Base-by-base conservation (phyloP, 2,888 invertebrate species). In the Oegoconia quadripuncta region DNA sequence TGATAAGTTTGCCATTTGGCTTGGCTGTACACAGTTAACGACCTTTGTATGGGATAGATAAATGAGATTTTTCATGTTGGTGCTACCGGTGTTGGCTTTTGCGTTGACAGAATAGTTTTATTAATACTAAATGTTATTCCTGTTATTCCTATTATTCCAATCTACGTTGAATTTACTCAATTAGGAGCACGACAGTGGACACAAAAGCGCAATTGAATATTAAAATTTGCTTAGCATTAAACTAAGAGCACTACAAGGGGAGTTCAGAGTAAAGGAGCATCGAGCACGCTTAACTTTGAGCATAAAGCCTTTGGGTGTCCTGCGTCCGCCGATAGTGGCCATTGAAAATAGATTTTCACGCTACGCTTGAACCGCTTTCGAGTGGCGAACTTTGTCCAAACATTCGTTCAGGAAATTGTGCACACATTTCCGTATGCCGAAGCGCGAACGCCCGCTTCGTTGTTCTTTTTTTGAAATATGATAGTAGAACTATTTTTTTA, bases 301-400 rank as follows among this genome's bases (percentile, higher is more conserved):
- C 72, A 73, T 74, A 81, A 84, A 82, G 78, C 81, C 76, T 79
- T 74, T 64, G 74, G 67, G 75, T 74, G 78, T 74, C 76, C 78
- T 77, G 78, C 65, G 68, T 64, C 66, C 70, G 63, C 78, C 82
- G 86, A 86, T 86, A 84, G 83, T 79, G 80, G 56, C 76, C 84
- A 86, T 87, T 84, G 79, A 83, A 86, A 86, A 84, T 86, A 84
- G 86, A 86, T 86, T 84, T 84, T 80, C 86, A 84, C 82, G 82
- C 81, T 76, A 69, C 77, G 70, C 70, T 68, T 63, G 55, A 64
- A 69, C 66, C 63, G 69, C 66, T 73, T 73, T 68, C 52, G 70
- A 74, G 70, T 63, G 69, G 43, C 52, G 44, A 84, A 84, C 78
- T 86, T 81, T 58, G 71, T 70, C 63, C 64, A 81, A 83, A 83